Evolutionary conservation across 2,888 invertebrate species (phyloP).

Genomic region (Bembecia ichneumoniformis): DNA sequence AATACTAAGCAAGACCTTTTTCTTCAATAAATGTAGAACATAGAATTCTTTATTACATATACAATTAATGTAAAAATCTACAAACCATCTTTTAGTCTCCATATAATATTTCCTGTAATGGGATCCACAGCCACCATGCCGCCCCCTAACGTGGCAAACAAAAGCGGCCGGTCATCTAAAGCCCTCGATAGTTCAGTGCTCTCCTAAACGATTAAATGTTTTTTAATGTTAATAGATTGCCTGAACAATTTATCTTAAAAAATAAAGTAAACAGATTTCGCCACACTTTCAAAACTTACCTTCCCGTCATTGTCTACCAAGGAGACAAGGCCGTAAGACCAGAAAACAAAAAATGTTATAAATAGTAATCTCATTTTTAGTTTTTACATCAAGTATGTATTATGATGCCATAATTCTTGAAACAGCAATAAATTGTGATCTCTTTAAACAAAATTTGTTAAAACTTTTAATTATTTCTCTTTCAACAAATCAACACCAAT

Average conservation of each 20-base stretch:
- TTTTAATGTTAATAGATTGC: too few relatives aligned
- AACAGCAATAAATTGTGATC: too few relatives aligned
- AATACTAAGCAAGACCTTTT: too few relatives aligned
- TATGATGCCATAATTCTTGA: too few relatives aligned
- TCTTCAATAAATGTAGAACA: too few relatives aligned
- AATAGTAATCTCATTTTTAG: constrained; percentile 40
- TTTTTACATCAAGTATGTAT: too few relatives aligned
- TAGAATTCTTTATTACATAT: too few relatives aligned
- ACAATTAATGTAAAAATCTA: too few relatives aligned
- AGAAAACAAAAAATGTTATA: constrained; percentile 39
- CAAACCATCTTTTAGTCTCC: constrained; percentile 92
- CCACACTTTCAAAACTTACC: constrained; percentile 25
- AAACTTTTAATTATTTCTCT: too few relatives aligned
- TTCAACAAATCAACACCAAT: too few relatives aligned
- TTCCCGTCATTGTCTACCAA: constrained; percentile 44
- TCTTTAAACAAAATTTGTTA: too few relatives aligned
- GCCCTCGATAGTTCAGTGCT: constrained; percentile 78
- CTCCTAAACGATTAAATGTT: constrained; percentile 32
- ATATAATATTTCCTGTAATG: constrained; percentile 85
- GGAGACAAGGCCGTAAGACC: constrained; percentile 39
- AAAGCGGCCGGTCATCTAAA: constrained; percentile 79
- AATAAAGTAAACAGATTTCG: constrained; percentile 6
- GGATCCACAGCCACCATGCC: constrained; percentile 92
- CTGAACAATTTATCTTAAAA: too few relatives aligned
- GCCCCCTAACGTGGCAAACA: constrained; percentile 95